Evolutionary conservation across 2,888 invertebrate species (phyloP), one percentile per base, ranked within the genome.

Genomic region (Rugalucina vietnamica): DNA sequence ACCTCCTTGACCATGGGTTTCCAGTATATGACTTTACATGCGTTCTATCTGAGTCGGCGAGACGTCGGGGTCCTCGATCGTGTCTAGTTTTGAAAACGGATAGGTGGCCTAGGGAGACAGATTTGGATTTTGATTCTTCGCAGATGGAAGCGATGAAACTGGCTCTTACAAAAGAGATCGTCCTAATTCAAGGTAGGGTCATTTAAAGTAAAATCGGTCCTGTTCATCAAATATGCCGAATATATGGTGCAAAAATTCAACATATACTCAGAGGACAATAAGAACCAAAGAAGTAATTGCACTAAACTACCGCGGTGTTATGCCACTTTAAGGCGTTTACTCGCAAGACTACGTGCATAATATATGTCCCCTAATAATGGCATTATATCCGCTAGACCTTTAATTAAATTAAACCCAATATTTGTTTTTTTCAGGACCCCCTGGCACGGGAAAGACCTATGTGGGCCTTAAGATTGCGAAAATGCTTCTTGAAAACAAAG

Each of bases 391-490:
- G n/a, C n/a, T n/a, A n/a, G n/a, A n/a, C n/a, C n/a, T n/a, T n/a
- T n/a, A n/a, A n/a, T n/a, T n/a, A n/a, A n/a, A n/a, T n/a, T n/a
- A n/a, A n/a, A n/a, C n/a, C n/a, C n/a, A n/a, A n/a, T 18, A 43
- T 43, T 43, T 43, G 43, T 43, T 43, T 43, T 43, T 43, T 32
- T 94, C 95, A 88, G 94, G 98, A 0, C 98, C 98, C 0, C 98
- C 98, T 0, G 98, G 98, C 1, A 98, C 98, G 0, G 98, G 98
- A 0, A 98, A 98, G 95, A 98, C 98, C 0, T 97, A 96, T 93
- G 94, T 98, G 84, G 98, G 98, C 0, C 95, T 97, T 39, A 97
- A 97, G 96, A 96, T 98, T 29, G 96, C 97, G 0, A 74, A 93
- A 36, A 80, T 96, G 0, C 92, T 98, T 34, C 93, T 97, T 0